These are phyloP conservation scores for Chymomyza amoena DNA, from an alignment of 2,888 invertebrate genomes.

Conservation along the genomic window DNA sequence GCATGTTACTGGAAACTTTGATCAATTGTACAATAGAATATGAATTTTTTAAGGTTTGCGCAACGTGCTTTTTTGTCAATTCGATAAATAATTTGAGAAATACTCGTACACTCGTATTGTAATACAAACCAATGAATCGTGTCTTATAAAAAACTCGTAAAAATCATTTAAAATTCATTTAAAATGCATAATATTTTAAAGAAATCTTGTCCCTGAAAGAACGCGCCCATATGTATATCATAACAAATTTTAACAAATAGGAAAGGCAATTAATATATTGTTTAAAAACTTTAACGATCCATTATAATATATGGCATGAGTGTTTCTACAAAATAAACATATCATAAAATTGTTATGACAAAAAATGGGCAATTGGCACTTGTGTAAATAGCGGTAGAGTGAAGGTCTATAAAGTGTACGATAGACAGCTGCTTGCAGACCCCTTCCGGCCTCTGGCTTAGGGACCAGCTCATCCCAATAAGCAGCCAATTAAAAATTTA, in stretches of 20 bases:
- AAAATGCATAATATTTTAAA: slow-evolving; percentile 53
- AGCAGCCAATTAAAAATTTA: slow-evolving; percentile 56
- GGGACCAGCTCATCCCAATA: slow-evolving; percentile 20
- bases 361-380: slow-evolving; percentile 12
- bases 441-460: slow-evolving; percentile 6
- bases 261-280: slow-evolving; percentile 35
- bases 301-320: background rate
- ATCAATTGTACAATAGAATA: slow-evolving; percentile 3
- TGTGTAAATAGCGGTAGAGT: slow-evolving; percentile 43
- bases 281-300: slow-evolving; percentile 15
- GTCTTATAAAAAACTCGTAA: slow-evolving; percentile 61
- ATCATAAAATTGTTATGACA: background rate
- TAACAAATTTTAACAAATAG: slow-evolving; percentile 8
- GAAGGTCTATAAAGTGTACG: slow-evolving; percentile 16
- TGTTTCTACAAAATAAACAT: slow-evolving; percentile 7
- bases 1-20: slow-evolving; percentile 56
- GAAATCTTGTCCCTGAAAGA: slow-evolving; percentile 25
- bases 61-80: slow-evolving; percentile 46
- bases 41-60: slow-evolving; percentile 48
- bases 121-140: slow-evolving; percentile 54
- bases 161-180: slow-evolving; percentile 65
- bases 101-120: slow-evolving; percentile 21
- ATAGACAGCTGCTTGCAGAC: slow-evolving; percentile 14
- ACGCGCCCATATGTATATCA: background rate
- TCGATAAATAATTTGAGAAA: background rate